Evolutionary conservation across 2,797 vertebrate species (phyloP).

Genomic region (Halcyon badia): DNA sequence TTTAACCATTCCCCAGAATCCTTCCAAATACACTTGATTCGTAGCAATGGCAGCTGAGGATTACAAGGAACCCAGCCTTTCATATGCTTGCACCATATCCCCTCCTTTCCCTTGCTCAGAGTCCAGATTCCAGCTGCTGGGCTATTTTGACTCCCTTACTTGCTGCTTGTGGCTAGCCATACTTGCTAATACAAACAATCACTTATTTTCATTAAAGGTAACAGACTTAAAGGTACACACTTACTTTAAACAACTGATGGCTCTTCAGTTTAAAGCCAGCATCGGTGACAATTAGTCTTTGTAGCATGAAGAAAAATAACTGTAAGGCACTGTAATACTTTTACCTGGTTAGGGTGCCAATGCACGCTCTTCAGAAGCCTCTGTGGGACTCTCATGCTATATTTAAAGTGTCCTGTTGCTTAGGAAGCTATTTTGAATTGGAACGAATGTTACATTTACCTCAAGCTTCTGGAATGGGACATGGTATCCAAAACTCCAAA

Average conservation of each 20-base stretch:
- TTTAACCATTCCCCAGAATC: conserved; percentile 54
- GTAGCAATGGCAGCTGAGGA: conserved; percentile 62
- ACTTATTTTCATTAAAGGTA: background rate
- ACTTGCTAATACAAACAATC: background rate
- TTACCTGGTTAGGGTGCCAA: conserved; percentile 31
- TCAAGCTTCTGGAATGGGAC: conserved; percentile 78
- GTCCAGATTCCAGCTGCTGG: conserved; percentile 16
- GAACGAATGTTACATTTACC: conserved; percentile 62
- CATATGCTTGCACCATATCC: background rate
- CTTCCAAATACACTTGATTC: conserved; percentile 57
- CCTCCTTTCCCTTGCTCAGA: background rate
- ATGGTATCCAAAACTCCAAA: conserved; percentile 71
- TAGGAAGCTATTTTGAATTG: conserved; percentile 76
- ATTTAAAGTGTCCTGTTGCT: conserved; percentile 72
- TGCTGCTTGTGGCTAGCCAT: background rate
- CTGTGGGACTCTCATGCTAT: conserved; percentile 56
- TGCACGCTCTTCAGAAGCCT: background rate
- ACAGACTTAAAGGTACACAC: background rate
- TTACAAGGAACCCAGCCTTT: conserved; percentile 39
- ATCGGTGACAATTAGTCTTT: background rate
- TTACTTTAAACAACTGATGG: background rate
- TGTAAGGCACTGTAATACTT: background rate
- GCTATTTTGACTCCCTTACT: conserved; percentile 22
- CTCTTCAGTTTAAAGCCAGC: background rate
- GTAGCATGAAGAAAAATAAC: background rate